Conservation (phyloP, 1,140 invertebrate species). For the Brachionus plicatilis region DNA sequence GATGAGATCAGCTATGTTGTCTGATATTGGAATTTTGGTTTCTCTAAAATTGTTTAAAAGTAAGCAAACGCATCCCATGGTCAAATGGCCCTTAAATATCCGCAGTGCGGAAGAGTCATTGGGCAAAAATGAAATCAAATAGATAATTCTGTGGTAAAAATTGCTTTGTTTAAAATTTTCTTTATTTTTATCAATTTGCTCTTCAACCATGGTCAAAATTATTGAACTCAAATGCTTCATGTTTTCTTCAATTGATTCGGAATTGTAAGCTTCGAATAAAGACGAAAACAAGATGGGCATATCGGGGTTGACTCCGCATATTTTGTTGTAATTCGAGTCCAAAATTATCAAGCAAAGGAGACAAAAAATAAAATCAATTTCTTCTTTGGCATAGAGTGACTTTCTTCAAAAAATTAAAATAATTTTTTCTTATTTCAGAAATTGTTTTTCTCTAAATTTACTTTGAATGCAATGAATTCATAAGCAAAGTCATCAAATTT, state of each 20-base stretch:
- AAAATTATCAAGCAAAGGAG: neutral
- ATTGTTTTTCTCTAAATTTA: neutral
- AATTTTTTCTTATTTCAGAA: neutral
- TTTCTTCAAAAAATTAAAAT: neutral
- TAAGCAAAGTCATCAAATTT: neutral
- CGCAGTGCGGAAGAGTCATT: neutral
- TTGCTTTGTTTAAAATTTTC: neutral
- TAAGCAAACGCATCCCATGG: neutral
- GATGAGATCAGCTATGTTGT: neutral
- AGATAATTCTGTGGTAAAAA: neutral
- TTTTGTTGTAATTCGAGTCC: neutral
- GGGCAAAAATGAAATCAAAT: neutral
- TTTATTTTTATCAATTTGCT: neutral
- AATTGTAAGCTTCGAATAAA: neutral
- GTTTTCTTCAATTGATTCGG: neutral
- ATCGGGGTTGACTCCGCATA: neutral
- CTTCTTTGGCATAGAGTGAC: neutral
- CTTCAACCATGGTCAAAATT: neutral
- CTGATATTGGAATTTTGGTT: neutral
- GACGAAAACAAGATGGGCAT: neutral
- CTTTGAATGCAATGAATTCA: neutral
- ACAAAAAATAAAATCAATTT: neutral
- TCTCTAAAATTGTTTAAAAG: neutral
- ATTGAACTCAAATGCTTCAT: neutral
- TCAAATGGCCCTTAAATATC: neutral